Base-by-base conservation (phyloP, 2,113 vertebrate genomes). In the Eclectus roratus region DNA sequence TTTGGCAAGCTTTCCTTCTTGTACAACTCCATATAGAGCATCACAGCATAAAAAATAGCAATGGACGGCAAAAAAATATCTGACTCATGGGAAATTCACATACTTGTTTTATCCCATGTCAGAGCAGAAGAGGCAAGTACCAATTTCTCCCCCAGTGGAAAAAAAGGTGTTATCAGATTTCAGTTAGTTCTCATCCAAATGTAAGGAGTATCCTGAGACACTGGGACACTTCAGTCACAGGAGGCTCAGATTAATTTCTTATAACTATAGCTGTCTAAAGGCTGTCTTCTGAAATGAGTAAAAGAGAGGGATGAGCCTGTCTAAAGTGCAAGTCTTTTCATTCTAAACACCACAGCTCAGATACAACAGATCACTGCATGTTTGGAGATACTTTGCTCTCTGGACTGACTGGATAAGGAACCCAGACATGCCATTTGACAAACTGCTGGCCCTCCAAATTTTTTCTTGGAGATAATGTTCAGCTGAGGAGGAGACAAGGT, bases 1-100 rank as follows among this genome's bases (percentile, higher is more conserved):
- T 96, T 95, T 97, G 95, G 94, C 94, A 96, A 80, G 33, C 76
- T 88, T 95, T 80, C 60, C n/a, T 79, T 89, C 72, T 92, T 76
- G 47, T 94, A 68, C 69, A 71, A 21, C 33, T 86, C 80, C 56
- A 81, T 70, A 73, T 93, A 91, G 33, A 95, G 84, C 87, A 94
- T 61, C 93, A 65, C 31, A 85, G 74, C 33, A 79, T 66, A 80
- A 94, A 89, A 89, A 91, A 79, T 53, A 94, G 49, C 66, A 91
- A 13, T 72, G 44, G 87, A n/a, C 92, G 50, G 68, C 93, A 47
- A 91, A 94, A 93, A 92, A 61, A 68, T 11, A 78, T 90, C 58
- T 1, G 25, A 85, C 81, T 93, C 71, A 76, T 80, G 91, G 93
- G 93, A 97, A 94, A 82, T 88, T 82, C 81, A 25, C 66, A 66